Evolutionary conservation across 2,888 invertebrate genomes (phyloP), one percentile per base, ranked within the genome.

Genomic region (Tiliacea citrago): DNA sequence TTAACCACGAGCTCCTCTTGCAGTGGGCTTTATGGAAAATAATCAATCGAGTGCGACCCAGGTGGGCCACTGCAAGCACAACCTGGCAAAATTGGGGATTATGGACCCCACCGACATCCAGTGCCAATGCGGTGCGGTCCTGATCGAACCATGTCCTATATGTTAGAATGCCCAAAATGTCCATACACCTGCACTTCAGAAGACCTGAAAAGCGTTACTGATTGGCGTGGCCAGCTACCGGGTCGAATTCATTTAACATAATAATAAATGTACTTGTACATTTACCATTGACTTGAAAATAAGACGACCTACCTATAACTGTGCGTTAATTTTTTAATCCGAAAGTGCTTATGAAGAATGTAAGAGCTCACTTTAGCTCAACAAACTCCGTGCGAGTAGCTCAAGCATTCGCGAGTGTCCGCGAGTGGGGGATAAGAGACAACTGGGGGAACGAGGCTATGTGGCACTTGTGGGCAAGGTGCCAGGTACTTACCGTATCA

Each of bases 401-500:
- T 83, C 61, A 53, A 77, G 81, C 42, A 65, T 60, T 42, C 18
- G 57, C 51, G 57, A 76, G 85, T 42, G 69, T 49, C 35, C 60
- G 66, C 45, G 24, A 73, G 75, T 39, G 67, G 67, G 60, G 47
- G 69, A 75, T 79, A 61, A 85, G 73, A 71, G 82, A 75, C 62
- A 70, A 51, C 45, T 45, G 68, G 51, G 68, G 61, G n/a, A 73
- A 55, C 24, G 63, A 42, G 60, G 62, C 67, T 70, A 53, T 62
- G 35, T 77, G 60, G 45, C 55, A 55, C 75, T 83, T 29, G 21
- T 72, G 71, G 81, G 82, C 83, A 67, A 67, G 39, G 61, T 75
- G 82, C 84, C 84, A 82, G 76, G 42, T 68, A 73, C 82, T 82
- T 68, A 76, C 12, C 39, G 51, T 70, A 81, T 82, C 66, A 79